These are phyloP conservation scores for Ditylenchus dipsaci DNA, from an alignment of 1,140 invertebrate species.

Conservation along the genomic window DNA sequence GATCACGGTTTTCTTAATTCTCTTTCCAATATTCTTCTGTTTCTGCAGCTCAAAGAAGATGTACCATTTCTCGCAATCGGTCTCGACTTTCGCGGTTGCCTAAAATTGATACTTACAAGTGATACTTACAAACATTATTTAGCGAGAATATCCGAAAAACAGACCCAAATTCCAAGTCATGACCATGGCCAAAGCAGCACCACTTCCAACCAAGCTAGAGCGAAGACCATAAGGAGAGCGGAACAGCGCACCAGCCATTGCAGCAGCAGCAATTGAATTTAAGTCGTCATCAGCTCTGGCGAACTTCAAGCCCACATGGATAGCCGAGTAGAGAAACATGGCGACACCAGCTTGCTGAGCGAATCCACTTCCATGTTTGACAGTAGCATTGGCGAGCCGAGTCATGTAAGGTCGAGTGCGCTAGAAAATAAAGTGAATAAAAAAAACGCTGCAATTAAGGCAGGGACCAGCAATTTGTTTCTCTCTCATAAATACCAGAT, in stretches of 20 bases:
- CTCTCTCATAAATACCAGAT: no score
- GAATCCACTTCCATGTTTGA: conserved; percentile 47
- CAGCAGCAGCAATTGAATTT: conserved; percentile 42
- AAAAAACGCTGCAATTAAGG: no score
- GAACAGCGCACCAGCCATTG: conserved; percentile 38
- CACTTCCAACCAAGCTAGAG: conserved; percentile 28
- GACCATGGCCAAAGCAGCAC: conserved; percentile 28
- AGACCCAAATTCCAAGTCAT: conserved; percentile 25
- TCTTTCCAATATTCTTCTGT: no score
- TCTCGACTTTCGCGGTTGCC: conserved; percentile 33
- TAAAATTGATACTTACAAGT: not conserved
- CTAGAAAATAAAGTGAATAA: conserved; percentile 19
- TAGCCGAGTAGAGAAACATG: conserved; percentile 40
- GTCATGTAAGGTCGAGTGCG: conserved; percentile 29
- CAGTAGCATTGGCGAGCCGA: conserved; percentile 42
- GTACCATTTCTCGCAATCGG: conserved; percentile 36
- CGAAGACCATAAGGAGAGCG: conserved; percentile 36
- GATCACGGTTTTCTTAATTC: no score
- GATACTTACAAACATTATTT: no score
- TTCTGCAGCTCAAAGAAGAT: not conserved
- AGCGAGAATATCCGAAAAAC: no score
- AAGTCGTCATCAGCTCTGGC: conserved; percentile 38
- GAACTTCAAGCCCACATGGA: conserved; percentile 30
- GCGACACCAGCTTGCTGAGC: conserved; percentile 45
- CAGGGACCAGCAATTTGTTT: no score